Base-by-base conservation (phyloP, 2,888 invertebrate species). In the Agrochola lychnidis region DNA sequence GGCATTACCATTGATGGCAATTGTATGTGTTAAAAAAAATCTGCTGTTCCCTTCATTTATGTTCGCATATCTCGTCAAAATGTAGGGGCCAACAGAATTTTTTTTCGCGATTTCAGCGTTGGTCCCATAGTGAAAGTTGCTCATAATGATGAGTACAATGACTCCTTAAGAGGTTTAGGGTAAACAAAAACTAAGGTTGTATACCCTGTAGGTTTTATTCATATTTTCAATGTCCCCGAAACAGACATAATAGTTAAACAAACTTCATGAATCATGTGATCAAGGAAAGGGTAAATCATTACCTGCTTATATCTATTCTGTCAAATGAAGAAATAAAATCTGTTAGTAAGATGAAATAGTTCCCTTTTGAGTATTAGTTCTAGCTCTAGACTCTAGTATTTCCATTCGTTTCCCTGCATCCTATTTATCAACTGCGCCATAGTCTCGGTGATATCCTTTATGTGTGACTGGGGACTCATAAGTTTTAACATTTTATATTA, bases 401-500 rank as follows among this genome's bases (percentile, higher is more conserved):
- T 78, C 36, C 57, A 70, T 78, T 73, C 30, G 25, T 73, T 72
- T 72, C 64, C 48, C 14, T 25, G 59, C 76, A 66, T 72, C n/a
- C 70, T 64, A 77, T 83, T 73, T 78, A 68, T 85, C 79, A 85
- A 74, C 40, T 53, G 64, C 36, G n/a, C 45, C 48, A 72, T 70
- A 76, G 73, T 73, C 63, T 56, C 59, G 30, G 62, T 61, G 79
- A 82, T 64, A 45, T 67, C 48, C 66, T 86, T 75, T 83, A 85
- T 79, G 59, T 72, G 82, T 75, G 64, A 45, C 74, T 63, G 40
- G 84, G 78, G 71, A 82, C 69, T 63, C 76, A n/a, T 76, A 74
- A 82, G 69, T 70, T 79, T 73, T 74, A 73, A 61, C 70, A 74
- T 84, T 79, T 69, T 70, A 72, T 72, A 63, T 74, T 76, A 73